Evolutionary conservation across 2,888 invertebrate species (phyloP).

Genomic region (Marronus borbonicus): DNA sequence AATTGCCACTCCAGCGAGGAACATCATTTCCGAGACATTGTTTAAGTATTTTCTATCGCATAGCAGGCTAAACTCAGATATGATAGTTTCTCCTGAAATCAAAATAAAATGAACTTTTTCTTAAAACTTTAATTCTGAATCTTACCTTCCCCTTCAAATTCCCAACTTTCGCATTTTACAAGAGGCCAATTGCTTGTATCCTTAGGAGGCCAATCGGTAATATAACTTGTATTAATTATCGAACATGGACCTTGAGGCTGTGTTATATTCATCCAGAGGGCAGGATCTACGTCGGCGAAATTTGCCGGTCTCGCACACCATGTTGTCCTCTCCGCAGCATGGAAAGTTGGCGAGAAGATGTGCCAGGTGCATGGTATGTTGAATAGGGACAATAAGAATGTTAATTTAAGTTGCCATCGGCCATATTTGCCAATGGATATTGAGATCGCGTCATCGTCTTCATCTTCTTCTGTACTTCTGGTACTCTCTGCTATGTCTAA

Average conservation of each 20-base stretch:
- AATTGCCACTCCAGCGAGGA: conserved; percentile 82
- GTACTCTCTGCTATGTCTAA: conserved; percentile 52
- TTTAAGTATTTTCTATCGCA: conserved; percentile 81
- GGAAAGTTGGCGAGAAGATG: conserved; percentile 84
- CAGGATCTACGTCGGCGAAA: conserved; percentile 72
- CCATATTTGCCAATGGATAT: conserved; percentile 83
- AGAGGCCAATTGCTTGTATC: conserved; percentile 54
- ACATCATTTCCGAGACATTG: conserved; percentile 84
- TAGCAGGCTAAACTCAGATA: conserved; percentile 84
- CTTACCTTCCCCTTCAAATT: conserved; percentile 66
- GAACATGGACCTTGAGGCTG: conserved; percentile 76
- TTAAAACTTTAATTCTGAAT: no score
- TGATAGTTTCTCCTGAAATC: conserved; percentile 77
- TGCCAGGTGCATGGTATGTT: conserved; percentile 88
- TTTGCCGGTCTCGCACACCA: conserved; percentile 80
- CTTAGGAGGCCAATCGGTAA: conserved; percentile 48
- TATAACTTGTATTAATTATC: conserved; percentile 70
- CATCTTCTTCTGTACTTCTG: conserved; percentile 61
- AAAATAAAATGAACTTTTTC: not conserved
- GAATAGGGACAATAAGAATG: conserved; percentile 82
- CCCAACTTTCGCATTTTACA: conserved; percentile 65
- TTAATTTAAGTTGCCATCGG: conserved; percentile 83
- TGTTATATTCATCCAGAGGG: conserved; percentile 79
- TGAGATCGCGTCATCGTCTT: conserved; percentile 78
- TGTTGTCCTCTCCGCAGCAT: conserved; percentile 77